These are phyloP conservation scores for Acanthisitta chloris DNA, from an alignment of 2,113 vertebrate genomes.

Conservation along the genomic window DNA sequence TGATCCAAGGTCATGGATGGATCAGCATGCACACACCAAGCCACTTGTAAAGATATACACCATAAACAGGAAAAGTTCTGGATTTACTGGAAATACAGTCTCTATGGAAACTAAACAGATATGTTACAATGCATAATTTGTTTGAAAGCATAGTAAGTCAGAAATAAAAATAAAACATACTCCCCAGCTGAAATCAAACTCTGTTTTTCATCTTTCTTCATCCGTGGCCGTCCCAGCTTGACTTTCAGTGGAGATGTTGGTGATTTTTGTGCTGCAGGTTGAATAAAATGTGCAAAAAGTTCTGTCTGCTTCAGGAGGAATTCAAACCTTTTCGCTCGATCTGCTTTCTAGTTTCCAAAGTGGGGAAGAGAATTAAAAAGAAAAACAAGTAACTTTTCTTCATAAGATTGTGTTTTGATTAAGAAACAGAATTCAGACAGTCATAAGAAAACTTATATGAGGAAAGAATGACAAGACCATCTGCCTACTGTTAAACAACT, in stretches of 20 bases:
- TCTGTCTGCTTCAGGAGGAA: conserved; percentile 91
- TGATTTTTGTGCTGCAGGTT: conserved; percentile 86
- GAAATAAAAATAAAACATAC: conserved; percentile 71
- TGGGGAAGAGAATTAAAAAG: background rate
- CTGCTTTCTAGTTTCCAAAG: conserved; percentile 80
- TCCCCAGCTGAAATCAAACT: conserved; percentile 85
- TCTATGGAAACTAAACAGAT: background rate
- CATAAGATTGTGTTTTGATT: background rate
- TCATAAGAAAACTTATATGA: background rate
- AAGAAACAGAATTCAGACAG: background rate
- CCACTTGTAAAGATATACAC: background rate
- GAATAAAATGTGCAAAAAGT: conserved; percentile 90
- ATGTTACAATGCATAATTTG: background rate
- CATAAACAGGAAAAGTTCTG: background rate
- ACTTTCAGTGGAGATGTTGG: conserved; percentile 86
- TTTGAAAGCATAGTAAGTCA: background rate
- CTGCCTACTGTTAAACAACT: background rate
- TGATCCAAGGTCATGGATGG: background rate
- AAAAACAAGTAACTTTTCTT: background rate
- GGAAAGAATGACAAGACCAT: background rate
- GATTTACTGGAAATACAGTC: background rate
- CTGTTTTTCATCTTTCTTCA: conserved; percentile 88
- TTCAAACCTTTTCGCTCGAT: conserved; percentile 88
- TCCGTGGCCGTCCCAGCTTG: conserved; percentile 79
- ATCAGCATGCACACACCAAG: background rate